Conservation (phyloP, 2,888 invertebrate species). For the Griposia aprilina region DNA sequence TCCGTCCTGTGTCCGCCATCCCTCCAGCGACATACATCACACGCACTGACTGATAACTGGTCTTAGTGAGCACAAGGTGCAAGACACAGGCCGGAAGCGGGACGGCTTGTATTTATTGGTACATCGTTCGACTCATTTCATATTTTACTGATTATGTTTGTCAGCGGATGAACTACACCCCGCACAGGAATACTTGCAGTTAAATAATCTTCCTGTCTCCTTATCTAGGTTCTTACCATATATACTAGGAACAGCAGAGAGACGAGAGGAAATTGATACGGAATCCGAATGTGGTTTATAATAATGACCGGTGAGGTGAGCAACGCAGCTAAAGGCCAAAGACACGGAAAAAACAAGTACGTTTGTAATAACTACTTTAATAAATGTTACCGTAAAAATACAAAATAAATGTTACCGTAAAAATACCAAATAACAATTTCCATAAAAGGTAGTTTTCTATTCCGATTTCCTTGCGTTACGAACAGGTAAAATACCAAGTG, state of each 20-base stretch:
- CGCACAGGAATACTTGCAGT: neutral
- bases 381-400: neutral
- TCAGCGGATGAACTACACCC: neutral
- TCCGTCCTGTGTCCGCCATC: conserved; percentile 49
- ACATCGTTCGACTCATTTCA: neutral
- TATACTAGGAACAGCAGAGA: neutral
- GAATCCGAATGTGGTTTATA: neutral
- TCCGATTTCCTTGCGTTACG: neutral
- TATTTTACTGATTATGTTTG: conserved; percentile 7
- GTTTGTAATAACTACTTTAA: neutral
- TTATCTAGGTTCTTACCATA: conserved; percentile 11
- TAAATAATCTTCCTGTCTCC: conserved; percentile 2
- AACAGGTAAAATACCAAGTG: neutral
- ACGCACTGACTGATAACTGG: conserved; percentile 85
- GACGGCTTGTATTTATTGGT: neutral
- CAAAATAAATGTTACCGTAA: neutral
- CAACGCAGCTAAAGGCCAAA: neutral
- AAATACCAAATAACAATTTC: neutral
- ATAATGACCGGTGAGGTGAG: neutral
- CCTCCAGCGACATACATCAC: conserved; percentile 80
- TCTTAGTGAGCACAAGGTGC: conserved; percentile 72
- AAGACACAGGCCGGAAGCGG: conserved; percentile 56
- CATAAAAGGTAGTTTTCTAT: neutral
- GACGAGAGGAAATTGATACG: conserved; percentile 16
- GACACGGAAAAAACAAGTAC: conserved; percentile 1